Evolutionary conservation across 2,888 invertebrate genomes (phyloP).

Genomic region (Merodon equestris): DNA sequence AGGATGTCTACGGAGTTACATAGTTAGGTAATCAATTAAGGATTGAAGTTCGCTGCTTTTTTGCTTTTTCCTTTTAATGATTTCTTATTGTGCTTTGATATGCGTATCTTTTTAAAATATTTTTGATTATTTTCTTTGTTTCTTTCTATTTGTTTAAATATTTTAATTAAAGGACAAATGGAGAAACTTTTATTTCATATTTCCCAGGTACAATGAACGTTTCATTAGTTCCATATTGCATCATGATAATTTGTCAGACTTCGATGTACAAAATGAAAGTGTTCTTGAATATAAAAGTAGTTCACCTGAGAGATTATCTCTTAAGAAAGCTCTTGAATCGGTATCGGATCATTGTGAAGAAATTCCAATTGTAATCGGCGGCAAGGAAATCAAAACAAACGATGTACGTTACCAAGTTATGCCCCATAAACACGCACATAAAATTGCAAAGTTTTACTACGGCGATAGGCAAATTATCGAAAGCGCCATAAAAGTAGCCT

Average conservation of each 20-base stretch:
- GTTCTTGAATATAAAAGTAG: slow-evolving; percentile 89
- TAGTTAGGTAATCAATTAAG: too few relatives aligned
- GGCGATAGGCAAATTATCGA: slow-evolving; percentile 91
- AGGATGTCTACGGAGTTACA: too few relatives aligned
- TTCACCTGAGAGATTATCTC: slow-evolving; percentile 87
- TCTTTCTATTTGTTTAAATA: too few relatives aligned
- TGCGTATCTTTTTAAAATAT: too few relatives aligned
- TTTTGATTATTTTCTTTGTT: too few relatives aligned
- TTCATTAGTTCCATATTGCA: slow-evolving; percentile 84
- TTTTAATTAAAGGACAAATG: too few relatives aligned
- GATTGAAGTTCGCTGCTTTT: too few relatives aligned
- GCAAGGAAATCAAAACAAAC: slow-evolving; percentile 88
- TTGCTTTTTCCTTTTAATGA: too few relatives aligned
- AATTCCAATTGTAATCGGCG: slow-evolving; percentile 98
- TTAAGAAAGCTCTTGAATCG: slow-evolving; percentile 85
- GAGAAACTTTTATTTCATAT: background rate
- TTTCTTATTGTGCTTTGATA: too few relatives aligned
- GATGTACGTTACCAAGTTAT: slow-evolving; percentile 86
- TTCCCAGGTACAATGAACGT: slow-evolving; percentile 73
- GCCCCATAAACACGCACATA: slow-evolving; percentile 94
- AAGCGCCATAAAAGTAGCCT: slow-evolving; percentile 90
- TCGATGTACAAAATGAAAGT: slow-evolving; percentile 88
- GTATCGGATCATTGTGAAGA: slow-evolving; percentile 86
- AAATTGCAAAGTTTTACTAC: slow-evolving; percentile 95
- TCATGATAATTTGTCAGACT: slow-evolving; percentile 83